Percentiles rank a stretch among this genome's conserved stretches.
Conservation (phyloP, 2,888 invertebrate genomes). For the Nephrotoma guestfalica region DNA sequence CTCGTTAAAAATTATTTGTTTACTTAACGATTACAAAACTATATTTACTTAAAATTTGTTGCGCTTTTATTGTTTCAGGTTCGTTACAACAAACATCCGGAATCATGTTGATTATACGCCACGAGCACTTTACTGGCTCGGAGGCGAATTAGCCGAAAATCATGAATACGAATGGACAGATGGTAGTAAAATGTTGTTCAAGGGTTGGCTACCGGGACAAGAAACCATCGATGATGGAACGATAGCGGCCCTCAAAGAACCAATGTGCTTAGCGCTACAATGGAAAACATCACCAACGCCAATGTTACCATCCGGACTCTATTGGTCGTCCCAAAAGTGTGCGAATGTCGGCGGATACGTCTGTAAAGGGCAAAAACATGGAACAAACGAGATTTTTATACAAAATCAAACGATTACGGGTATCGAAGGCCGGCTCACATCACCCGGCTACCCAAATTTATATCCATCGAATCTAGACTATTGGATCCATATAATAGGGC, state of each 20-base stretch:
- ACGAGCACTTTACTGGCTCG: conserved; percentile 60
- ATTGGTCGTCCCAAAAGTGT: conserved; percentile 54
- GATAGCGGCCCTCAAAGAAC: conserved; percentile 13
- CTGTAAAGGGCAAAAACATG: conserved; percentile 37
- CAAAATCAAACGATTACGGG: conserved; percentile 51
- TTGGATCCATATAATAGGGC: conserved; percentile 49
- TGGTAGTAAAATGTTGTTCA: conserved; percentile 42
- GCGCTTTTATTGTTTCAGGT: conserved; percentile 21
- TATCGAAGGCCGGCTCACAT: conserved; percentile 46
- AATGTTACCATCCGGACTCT: conserved; percentile 51
- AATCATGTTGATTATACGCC: conserved; percentile 57
- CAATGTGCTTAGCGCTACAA: conserved; percentile 40
- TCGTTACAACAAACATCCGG: conserved; percentile 51
- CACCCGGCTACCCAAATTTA: conserved; percentile 52
- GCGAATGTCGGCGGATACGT: conserved; percentile 52
- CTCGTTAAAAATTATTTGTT: conserved; percentile 1
- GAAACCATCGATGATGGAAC: conserved; percentile 27
- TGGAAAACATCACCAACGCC: conserved; percentile 52
- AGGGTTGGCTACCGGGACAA: conserved; percentile 49
- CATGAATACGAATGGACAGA: conserved; percentile 50
- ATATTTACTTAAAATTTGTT: not conserved
- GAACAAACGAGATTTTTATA: conserved; percentile 34
- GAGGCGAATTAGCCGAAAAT: conserved; percentile 36
- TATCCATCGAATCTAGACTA: conserved; percentile 62
- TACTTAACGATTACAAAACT: not conserved